Percentiles rank a stretch among this genome's conserved stretches.
phyloP scores from a whole-genome alignment of 2,797 vertebrate genomes.

The Arnoldichthys spilopterus region DNA sequence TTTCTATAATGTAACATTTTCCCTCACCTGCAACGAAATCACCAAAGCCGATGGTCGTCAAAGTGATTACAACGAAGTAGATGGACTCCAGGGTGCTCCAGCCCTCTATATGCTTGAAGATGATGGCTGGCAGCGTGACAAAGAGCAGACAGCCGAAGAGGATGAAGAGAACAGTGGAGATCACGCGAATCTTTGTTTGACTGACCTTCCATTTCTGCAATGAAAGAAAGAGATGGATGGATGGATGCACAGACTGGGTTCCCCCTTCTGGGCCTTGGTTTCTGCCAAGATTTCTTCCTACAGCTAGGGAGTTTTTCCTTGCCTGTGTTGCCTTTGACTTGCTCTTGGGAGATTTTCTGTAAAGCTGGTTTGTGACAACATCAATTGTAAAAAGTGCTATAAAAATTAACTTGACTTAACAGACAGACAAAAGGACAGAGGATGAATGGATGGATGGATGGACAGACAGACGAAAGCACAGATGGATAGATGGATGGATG shows the following conservation, averaged over 20 bases:
- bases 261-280: no score
- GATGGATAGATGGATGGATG: no score
- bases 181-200: slow-evolving; percentile 97
- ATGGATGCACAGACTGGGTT: slow-evolving; percentile 17
- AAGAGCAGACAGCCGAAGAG: slow-evolving; percentile 96
- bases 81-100: slow-evolving; percentile 96
- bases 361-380: no score
- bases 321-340: no score
- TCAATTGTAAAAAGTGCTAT: no score
- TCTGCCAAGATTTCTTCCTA: no score
- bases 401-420: no score
- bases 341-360: no score
- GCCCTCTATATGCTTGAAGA: slow-evolving; percentile 97
- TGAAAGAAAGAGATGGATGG: slow-evolving; percentile 41
- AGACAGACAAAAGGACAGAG: no score
- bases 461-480: no score
- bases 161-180: slow-evolving; percentile 97
- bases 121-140: slow-evolving; percentile 93
- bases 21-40: slow-evolving; percentile 94
- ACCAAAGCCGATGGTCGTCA: slow-evolving; percentile 97
- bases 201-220: slow-evolving; percentile 96
- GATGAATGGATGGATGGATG: no score
- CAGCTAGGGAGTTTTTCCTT: no score
- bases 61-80: slow-evolving; percentile 98
- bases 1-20: slow-evolving; percentile 35